A percentile compares a stretch with the other conserved stretches of the same genome.
Conservation (phyloP, 1,140 invertebrate genomes). For the Camponotus vicinus region DNA sequence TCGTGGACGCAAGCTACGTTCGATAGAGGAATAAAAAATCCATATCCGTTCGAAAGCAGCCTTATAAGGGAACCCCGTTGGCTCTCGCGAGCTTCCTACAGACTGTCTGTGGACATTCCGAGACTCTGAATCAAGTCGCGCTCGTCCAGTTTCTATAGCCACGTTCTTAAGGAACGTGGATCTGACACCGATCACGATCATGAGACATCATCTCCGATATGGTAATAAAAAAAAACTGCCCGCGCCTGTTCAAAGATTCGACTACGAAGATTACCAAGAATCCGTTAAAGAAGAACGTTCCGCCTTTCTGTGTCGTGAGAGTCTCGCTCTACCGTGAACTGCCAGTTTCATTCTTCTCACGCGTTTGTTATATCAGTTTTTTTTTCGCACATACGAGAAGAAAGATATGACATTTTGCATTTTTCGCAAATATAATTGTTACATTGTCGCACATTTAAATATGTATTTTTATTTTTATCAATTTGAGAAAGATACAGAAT, state of each 20-base stretch:
- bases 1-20: background rate
- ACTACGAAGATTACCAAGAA: constrained; percentile 30
- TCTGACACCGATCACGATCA: constrained; percentile 37
- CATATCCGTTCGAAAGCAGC: constrained; percentile 72
- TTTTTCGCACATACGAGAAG: background rate
- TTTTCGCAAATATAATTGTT: background rate
- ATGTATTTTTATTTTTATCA: background rate
- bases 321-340: background rate
- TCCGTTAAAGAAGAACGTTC: constrained; percentile 43
- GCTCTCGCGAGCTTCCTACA: constrained; percentile 70
- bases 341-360: constrained; percentile 23
- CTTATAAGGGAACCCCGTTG: constrained; percentile 66
- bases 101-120: constrained; percentile 75
- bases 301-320: constrained; percentile 31
- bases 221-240: background rate
- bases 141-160: constrained; percentile 15
- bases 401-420: background rate
- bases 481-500: background rate
- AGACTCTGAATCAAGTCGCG: constrained; percentile 71
- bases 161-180: constrained; percentile 34
- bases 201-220: constrained; percentile 44
- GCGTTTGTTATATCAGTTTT: constrained; percentile 7
- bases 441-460: background rate
- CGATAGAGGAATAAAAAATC: constrained; percentile 70
- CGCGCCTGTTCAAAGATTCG: constrained; percentile 25